Base-by-base conservation (phyloP, 2,888 invertebrate species). In the Limnephilus lunatus region DNA sequence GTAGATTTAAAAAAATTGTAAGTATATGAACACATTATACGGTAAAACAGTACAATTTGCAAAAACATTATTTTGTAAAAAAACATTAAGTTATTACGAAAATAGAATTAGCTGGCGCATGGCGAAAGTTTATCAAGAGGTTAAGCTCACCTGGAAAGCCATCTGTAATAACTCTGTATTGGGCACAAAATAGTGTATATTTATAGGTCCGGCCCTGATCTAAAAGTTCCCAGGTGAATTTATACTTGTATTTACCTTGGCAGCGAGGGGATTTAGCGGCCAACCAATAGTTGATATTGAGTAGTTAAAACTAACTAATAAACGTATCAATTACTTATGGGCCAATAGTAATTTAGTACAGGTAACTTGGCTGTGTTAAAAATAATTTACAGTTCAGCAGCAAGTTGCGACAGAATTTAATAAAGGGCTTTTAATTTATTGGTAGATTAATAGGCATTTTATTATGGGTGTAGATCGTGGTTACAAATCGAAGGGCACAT, bases 241-340 rank as follows among this genome's bases (percentile, higher is more conserved):
- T n/a, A 68, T 68, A 25, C 48, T 48, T 9, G 39, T 0, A 39
- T 68, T 68, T 39, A 19, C 83, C 83, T 83, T 35, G 83, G 35
- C 83, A 39, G 19, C 31, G 32, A 83, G 35, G 83, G 83, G 83
- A 32, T 39, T 83, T 35, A 35, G 82, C 82, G 82, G 82, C 32
- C 82, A 83, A 35, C 68, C 25, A 25, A 68, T 25, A 68, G 68
- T 68, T n/a, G 25, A 68, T 9, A n/a, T 25, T 68, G 19, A 68
- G 7, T 9, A 25, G 53, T 68, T 68, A 68, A 68, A 68, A 68
- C 19, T 68, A 9, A 9, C 68, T 2, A 68, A 9, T n/a, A 68
- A 68, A 68, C 68, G n/a, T 68, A n/a, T 68, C 68, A n/a, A 68
- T 68, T 68, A 68, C 68, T 68, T 68, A 7, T 68, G 25, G 68